A percentile compares a stretch with the other conserved stretches of the same genome.
phyloP scores from a whole-genome alignment of 2,797 vertebrate species.

The Spinus olivaceus region DNA sequence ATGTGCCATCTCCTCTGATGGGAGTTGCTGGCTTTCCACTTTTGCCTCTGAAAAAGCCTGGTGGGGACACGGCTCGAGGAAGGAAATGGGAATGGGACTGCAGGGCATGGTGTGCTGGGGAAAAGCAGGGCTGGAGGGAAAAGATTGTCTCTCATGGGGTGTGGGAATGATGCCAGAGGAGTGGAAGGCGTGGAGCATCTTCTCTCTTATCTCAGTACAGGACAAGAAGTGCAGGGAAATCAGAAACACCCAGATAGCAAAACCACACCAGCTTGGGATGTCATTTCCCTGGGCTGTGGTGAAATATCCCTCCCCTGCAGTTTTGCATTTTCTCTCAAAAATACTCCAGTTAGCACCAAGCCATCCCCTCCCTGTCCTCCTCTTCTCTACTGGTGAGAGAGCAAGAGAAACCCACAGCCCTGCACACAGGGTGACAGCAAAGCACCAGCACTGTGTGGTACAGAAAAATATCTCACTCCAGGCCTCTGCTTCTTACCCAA shows the following conservation, averaged over 20 bases:
- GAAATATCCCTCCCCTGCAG: neutral
- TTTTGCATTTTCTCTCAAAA: neutral
- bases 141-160: neutral
- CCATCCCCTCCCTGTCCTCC: neutral
- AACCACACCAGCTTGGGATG: neutral
- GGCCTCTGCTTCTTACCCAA: neutral
- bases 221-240: neutral
- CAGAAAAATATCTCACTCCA: neutral
- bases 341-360: rapidly evolving
- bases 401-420: neutral
- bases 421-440: neutral
- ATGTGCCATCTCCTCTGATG: neutral
- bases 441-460: neutral
- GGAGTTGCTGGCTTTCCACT: neutral
- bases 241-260: neutral
- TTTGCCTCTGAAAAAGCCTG: neutral
- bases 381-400: neutral
- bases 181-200: neutral
- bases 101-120: neutral
- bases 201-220: conserved; percentile 12
- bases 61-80: neutral
- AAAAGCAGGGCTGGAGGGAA: neutral
- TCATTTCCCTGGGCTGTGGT: neutral
- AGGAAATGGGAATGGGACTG: neutral
- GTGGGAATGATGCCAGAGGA: neutral